A percentile compares a stretch with the other conserved stretches of the same genome.
These are phyloP conservation scores for Orientallactaga sibirica DNA, from an alignment of 2,797 vertebrate genomes.

Conservation along the genomic window DNA sequence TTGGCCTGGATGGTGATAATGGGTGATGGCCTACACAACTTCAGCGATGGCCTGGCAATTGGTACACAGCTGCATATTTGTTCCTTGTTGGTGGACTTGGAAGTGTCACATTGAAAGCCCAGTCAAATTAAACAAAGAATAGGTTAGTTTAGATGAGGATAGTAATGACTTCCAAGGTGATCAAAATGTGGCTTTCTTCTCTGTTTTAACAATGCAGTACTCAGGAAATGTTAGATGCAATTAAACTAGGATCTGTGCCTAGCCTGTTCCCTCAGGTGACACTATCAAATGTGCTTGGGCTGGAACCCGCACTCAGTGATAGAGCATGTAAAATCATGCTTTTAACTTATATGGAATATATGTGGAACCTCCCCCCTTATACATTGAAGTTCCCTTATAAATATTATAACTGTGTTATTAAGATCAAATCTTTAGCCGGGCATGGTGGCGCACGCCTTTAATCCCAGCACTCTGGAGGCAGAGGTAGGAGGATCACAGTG, in stretches of 20 bases:
- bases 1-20: slow-evolving; percentile 99
- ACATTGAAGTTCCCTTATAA: background rate
- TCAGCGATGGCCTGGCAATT: slow-evolving; percentile 96
- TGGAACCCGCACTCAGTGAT: no score
- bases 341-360: background rate
- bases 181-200: slow-evolving; percentile 40
- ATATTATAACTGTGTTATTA: background rate
- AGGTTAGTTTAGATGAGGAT: slow-evolving; percentile 17
- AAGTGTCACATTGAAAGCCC: background rate
- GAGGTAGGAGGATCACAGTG: no score
- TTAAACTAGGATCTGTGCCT: background rate
- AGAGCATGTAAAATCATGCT: background rate
- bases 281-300: background rate
- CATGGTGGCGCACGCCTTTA: no score
- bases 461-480: no score
- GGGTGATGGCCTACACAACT: slow-evolving; percentile 98
- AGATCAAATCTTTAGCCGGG: slow-evolving; percentile 12
- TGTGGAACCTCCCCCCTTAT: background rate
- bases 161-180: slow-evolving; percentile 7
- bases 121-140: slow-evolving; percentile 15
- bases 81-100: slow-evolving; percentile 34
- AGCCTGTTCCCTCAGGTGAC: background rate
- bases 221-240: background rate
- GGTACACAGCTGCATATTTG: slow-evolving; percentile 82
- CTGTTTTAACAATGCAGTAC: slow-evolving; percentile 26